phyloP scores from a whole-genome alignment of 2,888 invertebrate genomes.

The Gisinianus flammeolus region DNA sequence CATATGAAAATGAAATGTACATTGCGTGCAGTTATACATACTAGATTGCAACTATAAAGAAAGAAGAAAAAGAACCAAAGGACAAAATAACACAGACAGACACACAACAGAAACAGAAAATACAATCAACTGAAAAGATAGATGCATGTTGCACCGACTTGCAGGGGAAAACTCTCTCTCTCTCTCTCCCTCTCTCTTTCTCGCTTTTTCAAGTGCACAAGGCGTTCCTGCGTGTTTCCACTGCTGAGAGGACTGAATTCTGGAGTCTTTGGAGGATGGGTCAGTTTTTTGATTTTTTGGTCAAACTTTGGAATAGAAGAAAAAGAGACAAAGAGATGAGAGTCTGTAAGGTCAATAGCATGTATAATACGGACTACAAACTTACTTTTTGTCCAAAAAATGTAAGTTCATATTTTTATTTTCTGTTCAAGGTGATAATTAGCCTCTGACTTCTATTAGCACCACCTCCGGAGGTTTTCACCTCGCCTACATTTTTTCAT shows the following conservation, averaged over 20 bases:
- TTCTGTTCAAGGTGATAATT: conserved; percentile 38
- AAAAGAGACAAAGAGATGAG: background rate
- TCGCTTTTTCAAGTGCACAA: background rate
- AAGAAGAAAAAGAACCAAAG: background rate
- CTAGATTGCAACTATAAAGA: background rate
- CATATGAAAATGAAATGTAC: background rate
- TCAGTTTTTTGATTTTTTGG: conserved; percentile 23
- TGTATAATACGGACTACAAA: background rate
- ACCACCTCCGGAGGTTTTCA: conserved; percentile 23
- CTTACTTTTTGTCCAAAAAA: background rate
- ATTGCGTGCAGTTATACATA: background rate
- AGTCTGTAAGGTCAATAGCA: conserved; percentile 22
- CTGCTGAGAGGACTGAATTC: background rate
- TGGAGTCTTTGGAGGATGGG: conserved; percentile 14
- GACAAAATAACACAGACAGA: background rate
- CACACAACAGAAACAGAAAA: background rate
- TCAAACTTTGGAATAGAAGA: background rate
- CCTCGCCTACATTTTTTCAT: background rate
- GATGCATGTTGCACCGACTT: no score
- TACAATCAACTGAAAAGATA: background rate
- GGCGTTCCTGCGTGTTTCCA: background rate
- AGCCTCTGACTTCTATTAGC: conserved; percentile 33
- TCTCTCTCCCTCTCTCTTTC: background rate
- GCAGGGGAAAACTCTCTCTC: no score
- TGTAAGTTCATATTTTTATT: conserved; percentile 13